Percentiles rank a stretch among this genome's conserved stretches.
Conservation (phyloP, 2,797 vertebrate species). For the Scarus forsteni region DNA sequence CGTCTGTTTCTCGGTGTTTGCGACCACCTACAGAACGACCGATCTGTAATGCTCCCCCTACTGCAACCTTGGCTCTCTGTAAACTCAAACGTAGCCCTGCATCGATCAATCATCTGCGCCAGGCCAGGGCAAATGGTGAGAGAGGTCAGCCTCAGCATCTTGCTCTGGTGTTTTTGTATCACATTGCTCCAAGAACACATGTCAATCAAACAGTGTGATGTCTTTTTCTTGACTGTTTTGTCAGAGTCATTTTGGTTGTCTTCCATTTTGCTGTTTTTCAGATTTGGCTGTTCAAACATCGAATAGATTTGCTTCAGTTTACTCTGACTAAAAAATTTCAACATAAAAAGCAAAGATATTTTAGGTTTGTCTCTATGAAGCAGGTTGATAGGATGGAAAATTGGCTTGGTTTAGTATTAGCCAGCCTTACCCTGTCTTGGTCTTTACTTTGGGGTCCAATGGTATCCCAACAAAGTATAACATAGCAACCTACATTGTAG, state of each 20-base stretch:
- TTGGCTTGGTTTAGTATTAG: too few relatives aligned
- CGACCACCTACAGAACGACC: slow-evolving; percentile 73
- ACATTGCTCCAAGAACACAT: slow-evolving; percentile 28
- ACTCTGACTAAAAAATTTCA: too few relatives aligned
- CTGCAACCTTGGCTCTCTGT: slow-evolving; percentile 32
- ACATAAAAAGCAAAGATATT: too few relatives aligned
- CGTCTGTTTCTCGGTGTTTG: slow-evolving; percentile 53
- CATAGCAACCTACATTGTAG: too few relatives aligned
- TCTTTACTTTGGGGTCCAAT: too few relatives aligned
- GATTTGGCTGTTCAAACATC: too few relatives aligned
- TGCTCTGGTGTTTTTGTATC: slow-evolving; percentile 35
- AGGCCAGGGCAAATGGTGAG: slow-evolving; percentile 58
- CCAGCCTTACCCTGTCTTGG: too few relatives aligned
- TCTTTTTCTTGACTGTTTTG: slow-evolving; percentile 28
- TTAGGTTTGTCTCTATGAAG: too few relatives aligned
- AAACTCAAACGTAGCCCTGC: slow-evolving; percentile 19
- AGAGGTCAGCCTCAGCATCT: slow-evolving; percentile 32
- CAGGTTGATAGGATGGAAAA: too few relatives aligned
- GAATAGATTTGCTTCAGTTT: too few relatives aligned
- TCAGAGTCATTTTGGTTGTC: slow-evolving; percentile 6
- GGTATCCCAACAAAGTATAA: too few relatives aligned
- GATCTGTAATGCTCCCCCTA: slow-evolving; percentile 39
- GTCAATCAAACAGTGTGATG: slow-evolving; percentile 54
- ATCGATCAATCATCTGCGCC: slow-evolving; percentile 49
- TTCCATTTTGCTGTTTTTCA: slow-evolving; percentile 2